Evolutionary conservation across 2,113 vertebrate species (phyloP), one percentile per base, ranked within the genome.

Genomic region (Hemichromis elongatus): DNA sequence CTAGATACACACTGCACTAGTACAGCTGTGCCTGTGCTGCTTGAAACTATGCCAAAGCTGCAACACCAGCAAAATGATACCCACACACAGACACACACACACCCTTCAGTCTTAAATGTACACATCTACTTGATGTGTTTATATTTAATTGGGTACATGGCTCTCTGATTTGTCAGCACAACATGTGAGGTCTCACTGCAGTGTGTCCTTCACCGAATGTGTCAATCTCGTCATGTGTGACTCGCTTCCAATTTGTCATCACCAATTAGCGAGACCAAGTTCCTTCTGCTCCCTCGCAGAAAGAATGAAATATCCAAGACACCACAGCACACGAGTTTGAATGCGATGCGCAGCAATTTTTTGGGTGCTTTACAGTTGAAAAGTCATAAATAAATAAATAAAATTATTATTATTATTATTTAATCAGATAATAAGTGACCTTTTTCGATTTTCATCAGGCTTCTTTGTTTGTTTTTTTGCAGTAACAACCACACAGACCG

Each of bases 171-270:
- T 52, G 78, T 84, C 66, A 77, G 70, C 63, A 33, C 26, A 33
- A 56, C 63, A 45, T 53, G 55, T 45, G 61, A 82, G 70, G 50
- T 81, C 75, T 63, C 50, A 33, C 66, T 24, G 24, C 40, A 66
- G 55, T 87, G 77, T 73, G 75, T 77, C 80, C 55, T 70, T 30
- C 4, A 1, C 55, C 8, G 4, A 85, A 73, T 50, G 63, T 80
- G 81, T 82, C 83, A 88, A 28, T 84, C 85, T 73, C 1, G 16
- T 82, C 68, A 82, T n/a, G 70, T 89, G 35, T 11, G 47, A 68
- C 28, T 89, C 30, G 40, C 75, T 84, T 82, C 68, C 84, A 86
- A 78, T 86, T 88, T 81, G 81, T 88, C 81, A 77, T 79, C 78
- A 33, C 28, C 79, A 85, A 50, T 88, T 86, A 79, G 33, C 19